Base-by-base conservation (phyloP, 2,113 vertebrate species). In the Tachysurus fulvidraco region DNA sequence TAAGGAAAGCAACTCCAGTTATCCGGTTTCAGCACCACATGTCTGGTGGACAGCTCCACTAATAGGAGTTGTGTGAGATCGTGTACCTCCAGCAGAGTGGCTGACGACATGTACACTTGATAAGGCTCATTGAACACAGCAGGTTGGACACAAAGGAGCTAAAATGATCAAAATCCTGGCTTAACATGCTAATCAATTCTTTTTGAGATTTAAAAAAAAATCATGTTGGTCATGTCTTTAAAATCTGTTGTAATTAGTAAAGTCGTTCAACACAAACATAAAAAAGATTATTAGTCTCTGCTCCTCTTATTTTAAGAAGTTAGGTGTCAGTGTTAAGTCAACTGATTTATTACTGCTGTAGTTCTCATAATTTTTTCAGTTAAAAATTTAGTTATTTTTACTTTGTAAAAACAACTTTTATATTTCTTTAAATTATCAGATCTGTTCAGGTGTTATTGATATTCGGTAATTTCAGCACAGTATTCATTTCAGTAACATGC, bases 1-100 rank as follows among this genome's bases (percentile, higher is more conserved):
- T 54, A 82, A 28, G 64, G 57, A 41, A 50, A 81, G 44, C 14
- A 76, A 54, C 19, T 79, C 13, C n/a, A 64, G 16, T 60, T 54
- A 64, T 25, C 28, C 1, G 30, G 86, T 89, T 94, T 93, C 92
- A 94, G 93, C 91, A 94, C 93, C 88, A 41, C 83, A 60, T 55
- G 77, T 65, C 55, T 83, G 87, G 76, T 76, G 91, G 92, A 94
- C 92, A 93, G 93, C 90, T 92, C 91, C 91, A 77, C 50, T 36
- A 65, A 67, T 36, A 57, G 50, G 50, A 77, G 74, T 9, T n/a
- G 11, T 41, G 54, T 69, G 76, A 62, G 84, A 44, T 46, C 0
- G 23, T 12, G 17, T 16, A 65, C 54, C 86, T 88, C 52, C 64
- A 60, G n/a, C 19, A 52, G 17, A 60, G 55, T 82, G 79, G 13